Evolutionary conservation across 2,113 vertebrate species (phyloP), one percentile per base, ranked within the genome.

Genomic region (Oncorhynchus masou): DNA sequence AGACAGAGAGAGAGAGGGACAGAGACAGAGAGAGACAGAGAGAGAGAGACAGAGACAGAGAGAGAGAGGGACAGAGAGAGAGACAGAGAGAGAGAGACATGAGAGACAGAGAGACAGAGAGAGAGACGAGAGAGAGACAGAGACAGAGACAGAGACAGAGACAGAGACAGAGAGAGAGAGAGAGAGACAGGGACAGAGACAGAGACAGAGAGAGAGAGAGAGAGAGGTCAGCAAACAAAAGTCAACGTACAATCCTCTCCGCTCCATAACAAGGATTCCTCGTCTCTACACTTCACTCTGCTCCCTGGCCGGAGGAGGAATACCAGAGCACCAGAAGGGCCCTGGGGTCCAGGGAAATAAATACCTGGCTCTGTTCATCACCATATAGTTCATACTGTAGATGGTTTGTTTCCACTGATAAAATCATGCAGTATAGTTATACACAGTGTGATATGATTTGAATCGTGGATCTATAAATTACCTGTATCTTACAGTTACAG

Each of bases 331-430:
- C 90, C 88, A 25, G 73, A 27, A 45, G 60, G 73, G 29, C 90
- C 90, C 68, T 81, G 86, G 80, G 79, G 84, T 88, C 89, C 88
- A 77, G 68, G 59, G 29, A 67, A 71, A 80, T 81, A 72, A 4
- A 34, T 29, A 73, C 48, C 13, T 22, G 64, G 66, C 19, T 48
- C 15, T 62, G 5, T 65, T 72, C 29, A 45, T 66, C 71, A 70
- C 34, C 13, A 34, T 27, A 49, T 3, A 49, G 4, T 22, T 22
- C 13, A 19, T 69, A 45, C 31, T 57, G 54, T 15, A 57, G 54
- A 12, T 45, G 39, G 24, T 64, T 25, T 64, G 25, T 25, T 12
- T n/a, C 51, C 51, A 54, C 12, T 54, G 39, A 5, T 19, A 1
- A 54, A 54, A 54, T 54, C 15, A 16, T 51, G 16, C 49, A 51